Conservation (phyloP, 2,888 invertebrate genomes). For the Cantharis lateralis region DNA sequence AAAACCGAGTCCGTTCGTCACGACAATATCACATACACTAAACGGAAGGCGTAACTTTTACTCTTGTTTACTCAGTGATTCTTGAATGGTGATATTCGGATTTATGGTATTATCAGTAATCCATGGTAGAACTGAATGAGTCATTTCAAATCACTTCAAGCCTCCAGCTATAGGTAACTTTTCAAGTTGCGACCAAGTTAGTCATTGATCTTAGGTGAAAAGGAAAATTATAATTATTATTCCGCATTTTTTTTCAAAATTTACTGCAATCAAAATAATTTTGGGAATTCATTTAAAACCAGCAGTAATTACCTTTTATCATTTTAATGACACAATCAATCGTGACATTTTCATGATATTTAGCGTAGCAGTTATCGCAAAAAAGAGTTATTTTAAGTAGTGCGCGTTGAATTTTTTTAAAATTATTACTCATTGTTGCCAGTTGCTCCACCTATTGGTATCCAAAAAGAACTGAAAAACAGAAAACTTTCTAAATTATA, state of each 20-base stretch:
- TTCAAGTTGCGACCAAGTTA: background rate
- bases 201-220: background rate
- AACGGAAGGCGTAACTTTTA: conserved; percentile 16
- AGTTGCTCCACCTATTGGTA: background rate
- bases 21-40: background rate
- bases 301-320: background rate
- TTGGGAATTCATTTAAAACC: background rate
- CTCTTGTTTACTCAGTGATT: conserved; percentile 13
- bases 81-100: background rate
- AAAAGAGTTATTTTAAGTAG: background rate
- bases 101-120: background rate
- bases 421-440: background rate
- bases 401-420: background rate
- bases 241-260: background rate
- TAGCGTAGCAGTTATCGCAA: background rate
- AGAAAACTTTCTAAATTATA: background rate
- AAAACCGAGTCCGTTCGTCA: conserved; percentile 5
- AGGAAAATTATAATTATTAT: background rate
- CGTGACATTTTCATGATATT: background rate
- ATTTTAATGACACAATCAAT: background rate
- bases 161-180: background rate
- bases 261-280: background rate
- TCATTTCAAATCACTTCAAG: background rate
- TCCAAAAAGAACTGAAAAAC: background rate
- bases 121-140: background rate